Evolutionary conservation across 1,140 invertebrate species (phyloP).

Genomic region (Artemia franciscana): DNA sequence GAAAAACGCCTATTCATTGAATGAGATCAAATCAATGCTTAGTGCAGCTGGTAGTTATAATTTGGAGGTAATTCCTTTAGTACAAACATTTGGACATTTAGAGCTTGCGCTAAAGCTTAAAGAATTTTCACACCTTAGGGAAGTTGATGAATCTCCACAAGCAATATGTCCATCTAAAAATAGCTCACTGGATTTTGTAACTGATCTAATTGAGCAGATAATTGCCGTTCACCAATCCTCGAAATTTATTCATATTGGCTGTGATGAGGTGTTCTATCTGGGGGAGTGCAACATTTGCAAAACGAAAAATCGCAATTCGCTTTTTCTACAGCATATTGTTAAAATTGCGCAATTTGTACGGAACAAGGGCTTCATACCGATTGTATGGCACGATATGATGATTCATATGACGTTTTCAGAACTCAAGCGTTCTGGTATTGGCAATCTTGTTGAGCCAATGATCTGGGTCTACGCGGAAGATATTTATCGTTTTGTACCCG

Average conservation of each 20-base stretch:
- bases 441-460: slow-evolving; percentile 54
- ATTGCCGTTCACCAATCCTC: slow-evolving; percentile 26
- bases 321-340: slow-evolving; percentile 45
- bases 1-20: slow-evolving; percentile 22
- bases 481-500: slow-evolving; percentile 30
- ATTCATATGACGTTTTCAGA: slow-evolving; percentile 30
- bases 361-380: slow-evolving; percentile 24
- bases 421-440: slow-evolving; percentile 36
- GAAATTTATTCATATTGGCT: slow-evolving; percentile 31
- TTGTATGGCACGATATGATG: slow-evolving; percentile 93
- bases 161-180: slow-evolving; percentile 43
- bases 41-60: slow-evolving; percentile 20
- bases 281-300: slow-evolving; percentile 49
- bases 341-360: slow-evolving; percentile 22
- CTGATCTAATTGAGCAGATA: slow-evolving; percentile 26
- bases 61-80: slow-evolving; percentile 27
- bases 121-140: slow-evolving; percentile 25
- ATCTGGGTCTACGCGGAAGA: slow-evolving; percentile 52
- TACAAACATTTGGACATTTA: slow-evolving; percentile 32
- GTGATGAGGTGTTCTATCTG: slow-evolving; percentile 41
- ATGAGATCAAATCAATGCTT: slow-evolving; percentile 18
- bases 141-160: slow-evolving; percentile 27
- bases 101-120: slow-evolving; percentile 31
- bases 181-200: slow-evolving; percentile 28
- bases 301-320: slow-evolving; percentile 24